phyloP scores from a whole-genome alignment of 1,140 invertebrate species.

The Brachionus sp. region DNA sequence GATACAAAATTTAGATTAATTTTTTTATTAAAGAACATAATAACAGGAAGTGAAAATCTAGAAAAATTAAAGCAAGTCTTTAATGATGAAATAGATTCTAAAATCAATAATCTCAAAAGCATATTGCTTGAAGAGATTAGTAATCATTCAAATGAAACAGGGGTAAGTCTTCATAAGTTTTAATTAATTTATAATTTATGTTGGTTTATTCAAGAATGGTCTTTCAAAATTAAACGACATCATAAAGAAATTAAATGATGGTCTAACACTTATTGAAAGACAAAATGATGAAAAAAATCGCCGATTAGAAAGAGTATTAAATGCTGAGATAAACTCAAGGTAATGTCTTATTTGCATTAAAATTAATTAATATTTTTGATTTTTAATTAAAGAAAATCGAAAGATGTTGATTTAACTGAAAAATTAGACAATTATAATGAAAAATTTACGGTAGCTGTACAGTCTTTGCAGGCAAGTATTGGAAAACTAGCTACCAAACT shows the following conservation, averaged over 20 bases:
- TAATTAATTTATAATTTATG: not conserved
- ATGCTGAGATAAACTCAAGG: slow-evolving; percentile 58
- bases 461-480: not conserved
- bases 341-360: slow-evolving; percentile 24
- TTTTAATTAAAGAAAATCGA: not conserved
- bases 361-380: not conserved
- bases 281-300: slow-evolving; percentile 54
- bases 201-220: not conserved
- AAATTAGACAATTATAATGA: slow-evolving; percentile 18
- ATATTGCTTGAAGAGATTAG: not conserved
- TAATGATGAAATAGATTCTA: not conserved
- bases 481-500: not conserved
- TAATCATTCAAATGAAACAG: not conserved
- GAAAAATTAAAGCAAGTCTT: not conserved
- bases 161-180: not conserved
- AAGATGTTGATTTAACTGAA: not conserved
- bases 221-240: slow-evolving; percentile 53
- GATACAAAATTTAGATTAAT: not conserved
- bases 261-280: slow-evolving; percentile 54
- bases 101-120: not conserved
- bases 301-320: slow-evolving; percentile 55
- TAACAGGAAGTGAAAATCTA: not conserved
- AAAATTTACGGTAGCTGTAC: not conserved
- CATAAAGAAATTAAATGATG: slow-evolving; percentile 55
- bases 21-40: not conserved